A percentile compares a stretch with the other conserved stretches of the same genome.
Evolutionary conservation across 2,113 vertebrate species (phyloP).

Genomic region (Grammomys surdaster): DNA sequence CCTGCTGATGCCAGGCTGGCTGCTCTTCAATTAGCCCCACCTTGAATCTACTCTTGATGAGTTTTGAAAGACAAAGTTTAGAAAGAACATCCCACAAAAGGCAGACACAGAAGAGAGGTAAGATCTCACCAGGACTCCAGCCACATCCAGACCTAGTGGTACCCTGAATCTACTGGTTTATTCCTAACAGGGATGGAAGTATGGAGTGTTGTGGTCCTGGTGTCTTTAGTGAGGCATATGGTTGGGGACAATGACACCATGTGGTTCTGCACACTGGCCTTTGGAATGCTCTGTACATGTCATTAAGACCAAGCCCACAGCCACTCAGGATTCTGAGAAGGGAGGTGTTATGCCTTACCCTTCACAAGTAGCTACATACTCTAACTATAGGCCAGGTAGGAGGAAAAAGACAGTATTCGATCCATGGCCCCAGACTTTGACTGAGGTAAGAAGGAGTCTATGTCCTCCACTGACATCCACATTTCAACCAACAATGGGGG

Average conservation of each 20-base stretch:
- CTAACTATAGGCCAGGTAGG: too few relatives aligned
- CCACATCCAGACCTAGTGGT: rapidly evolving
- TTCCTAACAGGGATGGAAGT: rapidly evolving
- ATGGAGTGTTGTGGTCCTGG: neutral
- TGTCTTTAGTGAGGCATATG: neutral
- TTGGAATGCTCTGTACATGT: neutral
- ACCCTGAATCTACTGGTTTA: neutral
- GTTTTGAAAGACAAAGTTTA: neutral
- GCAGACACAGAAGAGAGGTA: rapidly evolving
- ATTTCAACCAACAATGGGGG: neutral
- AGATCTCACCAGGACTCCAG: rapidly evolving
- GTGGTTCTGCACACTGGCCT: neutral
- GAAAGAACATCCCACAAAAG: neutral
- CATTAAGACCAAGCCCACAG: neutral
- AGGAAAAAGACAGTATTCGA: neutral
- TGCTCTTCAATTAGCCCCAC: neutral
- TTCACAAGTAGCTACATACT: too few relatives aligned
- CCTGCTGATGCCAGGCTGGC: neutral
- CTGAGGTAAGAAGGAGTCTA: neutral
- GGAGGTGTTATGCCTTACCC: rapidly evolving
- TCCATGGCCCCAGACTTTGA: neutral
- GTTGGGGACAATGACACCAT: neutral
- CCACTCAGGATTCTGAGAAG: rapidly evolving
- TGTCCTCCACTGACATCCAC: too few relatives aligned
- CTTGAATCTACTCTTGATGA: neutral